Evolutionary conservation across 2,888 invertebrate genomes (phyloP), one percentile per base, ranked within the genome.

Genomic region (Ornithoptera priamus): DNA sequence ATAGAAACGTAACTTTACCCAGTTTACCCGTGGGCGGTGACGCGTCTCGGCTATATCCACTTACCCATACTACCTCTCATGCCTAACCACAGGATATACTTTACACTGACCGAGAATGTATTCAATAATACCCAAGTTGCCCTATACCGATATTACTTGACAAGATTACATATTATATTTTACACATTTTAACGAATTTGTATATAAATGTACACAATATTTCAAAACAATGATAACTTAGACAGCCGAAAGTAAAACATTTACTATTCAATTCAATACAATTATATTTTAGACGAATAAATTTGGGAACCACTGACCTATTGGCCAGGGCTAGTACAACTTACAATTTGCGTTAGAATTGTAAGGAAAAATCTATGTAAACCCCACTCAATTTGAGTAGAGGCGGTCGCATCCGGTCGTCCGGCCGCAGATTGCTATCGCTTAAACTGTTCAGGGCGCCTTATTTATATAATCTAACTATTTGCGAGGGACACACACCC

Each of bases 391-490:
- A 90, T 89, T 90, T 88, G 85, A 81, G 84, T 72, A 69, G 78
- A 77, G 76, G 75, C 79, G 80, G 76, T 69, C 74, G 71, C 75
- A 70, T 72, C 71, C 75, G 71, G 67, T 77, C 79, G 80, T 74
- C 81, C 82, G 83, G 80, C 88, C 87, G 76, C 88, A 87, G 91
- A 90, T 91, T 83, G 78, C 86, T 86, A 91, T 91, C 90, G 83
- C 77, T 78, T 81, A 84, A 85, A 85, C 85, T 84, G 85, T 86
- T 85, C 85, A 83, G 86, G 84, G 85, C 87, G 89, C 85, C 88
- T 91, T 92, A 92, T 92, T 92, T 92, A 91, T 91, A 90, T 90
- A 91, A 92, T 91, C 90, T 91, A 86, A 89, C 90, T 89, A 88
- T 91, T 91, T 89, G 88, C 80, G 83, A 87, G 89, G 90, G 89